A percentile compares a stretch with the other conserved stretches of the same genome.
These are phyloP conservation scores for Halichoeres trimaculatus DNA, from an alignment of 2,113 vertebrate genomes.

Conservation along the genomic window DNA sequence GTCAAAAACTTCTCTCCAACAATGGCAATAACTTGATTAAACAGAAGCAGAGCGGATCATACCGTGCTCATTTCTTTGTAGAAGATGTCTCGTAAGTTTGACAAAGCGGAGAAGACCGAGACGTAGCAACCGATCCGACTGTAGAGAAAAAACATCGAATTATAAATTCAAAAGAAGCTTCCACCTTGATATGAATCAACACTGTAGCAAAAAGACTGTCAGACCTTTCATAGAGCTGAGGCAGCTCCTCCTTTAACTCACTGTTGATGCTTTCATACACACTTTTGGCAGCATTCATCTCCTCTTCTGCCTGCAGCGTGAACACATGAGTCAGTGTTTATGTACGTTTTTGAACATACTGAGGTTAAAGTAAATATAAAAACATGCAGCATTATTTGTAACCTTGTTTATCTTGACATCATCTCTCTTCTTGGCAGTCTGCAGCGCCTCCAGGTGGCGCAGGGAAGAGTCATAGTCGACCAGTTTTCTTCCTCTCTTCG, in stretches of 20 bases:
- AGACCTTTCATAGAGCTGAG: conserved; percentile 88
- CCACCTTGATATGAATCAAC: not conserved
- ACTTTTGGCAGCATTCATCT: conserved; percentile 85
- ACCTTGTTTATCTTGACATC: conserved; percentile 93
- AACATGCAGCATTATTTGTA: not conserved
- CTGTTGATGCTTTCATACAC: conserved; percentile 91
- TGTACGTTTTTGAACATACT: not conserved
- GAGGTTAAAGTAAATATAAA: not conserved
- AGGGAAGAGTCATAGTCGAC: conserved; percentile 93
- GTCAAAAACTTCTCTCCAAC: not conserved
- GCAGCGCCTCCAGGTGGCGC: conserved; percentile 90
- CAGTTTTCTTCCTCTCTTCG: conserved; percentile 92
- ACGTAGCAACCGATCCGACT: conserved; percentile 95
- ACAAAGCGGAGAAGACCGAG: conserved; percentile 91
- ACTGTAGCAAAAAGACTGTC: not conserved
- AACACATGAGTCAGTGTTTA: not conserved
- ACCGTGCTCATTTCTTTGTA: conserved; percentile 94
- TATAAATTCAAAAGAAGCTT: not conserved
- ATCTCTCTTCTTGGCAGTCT: conserved; percentile 92
- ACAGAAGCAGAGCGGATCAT: conserved; percentile 3
- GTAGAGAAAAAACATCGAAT: conserved; percentile 17
- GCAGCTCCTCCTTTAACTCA: conserved; percentile 91
- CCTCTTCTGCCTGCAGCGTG: conserved; percentile 88
- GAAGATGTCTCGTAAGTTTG: conserved; percentile 90
- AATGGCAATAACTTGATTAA: not conserved